A percentile compares a stretch with the other conserved stretches of the same genome.
Conservation (phyloP, 2,888 invertebrate species). For the Phengaris arion region DNA sequence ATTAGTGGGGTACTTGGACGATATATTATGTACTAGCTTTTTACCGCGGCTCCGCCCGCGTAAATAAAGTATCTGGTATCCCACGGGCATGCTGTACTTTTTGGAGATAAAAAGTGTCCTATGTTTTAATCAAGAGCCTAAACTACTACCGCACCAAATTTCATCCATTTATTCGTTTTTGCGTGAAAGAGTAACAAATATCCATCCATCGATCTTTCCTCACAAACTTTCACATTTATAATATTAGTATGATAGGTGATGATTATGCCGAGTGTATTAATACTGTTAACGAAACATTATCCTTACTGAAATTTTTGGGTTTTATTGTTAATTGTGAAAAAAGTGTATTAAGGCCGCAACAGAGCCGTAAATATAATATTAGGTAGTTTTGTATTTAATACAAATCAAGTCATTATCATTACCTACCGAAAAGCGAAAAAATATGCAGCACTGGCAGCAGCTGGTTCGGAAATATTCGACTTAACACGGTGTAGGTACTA, state of each 20-base stretch:
- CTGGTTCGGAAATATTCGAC: slow-evolving; percentile 28
- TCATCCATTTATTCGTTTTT: no score
- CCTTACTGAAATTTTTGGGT: slow-evolving; percentile 33
- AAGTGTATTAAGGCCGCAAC: slow-evolving; percentile 30
- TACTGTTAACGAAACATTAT: slow-evolving; percentile 32
- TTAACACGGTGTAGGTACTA: slow-evolving; percentile 22
- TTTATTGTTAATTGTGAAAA: slow-evolving; percentile 35
- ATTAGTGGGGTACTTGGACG: slow-evolving; percentile 33
- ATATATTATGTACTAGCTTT: slow-evolving; percentile 33
- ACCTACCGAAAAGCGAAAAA: slow-evolving; percentile 32
- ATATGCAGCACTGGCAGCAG: slow-evolving; percentile 27
- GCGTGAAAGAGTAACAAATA: no score
- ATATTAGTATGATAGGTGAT: no score
- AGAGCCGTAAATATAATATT: slow-evolving; percentile 31
- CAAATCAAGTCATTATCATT: slow-evolving; percentile 29
- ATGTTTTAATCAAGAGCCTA: no score
- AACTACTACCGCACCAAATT: no score
- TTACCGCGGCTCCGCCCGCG: no score
- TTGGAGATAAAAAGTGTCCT: no score
- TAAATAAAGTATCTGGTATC: no score
- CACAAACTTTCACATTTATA: no score
- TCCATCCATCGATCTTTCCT: no score
- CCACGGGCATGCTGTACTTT: no score
- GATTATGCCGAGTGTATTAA: slow-evolving; percentile 29
- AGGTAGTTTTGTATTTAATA: slow-evolving; percentile 30